These are phyloP conservation scores for Elachura formosa DNA, from an alignment of 2,113 vertebrate species.

Conservation along the genomic window DNA sequence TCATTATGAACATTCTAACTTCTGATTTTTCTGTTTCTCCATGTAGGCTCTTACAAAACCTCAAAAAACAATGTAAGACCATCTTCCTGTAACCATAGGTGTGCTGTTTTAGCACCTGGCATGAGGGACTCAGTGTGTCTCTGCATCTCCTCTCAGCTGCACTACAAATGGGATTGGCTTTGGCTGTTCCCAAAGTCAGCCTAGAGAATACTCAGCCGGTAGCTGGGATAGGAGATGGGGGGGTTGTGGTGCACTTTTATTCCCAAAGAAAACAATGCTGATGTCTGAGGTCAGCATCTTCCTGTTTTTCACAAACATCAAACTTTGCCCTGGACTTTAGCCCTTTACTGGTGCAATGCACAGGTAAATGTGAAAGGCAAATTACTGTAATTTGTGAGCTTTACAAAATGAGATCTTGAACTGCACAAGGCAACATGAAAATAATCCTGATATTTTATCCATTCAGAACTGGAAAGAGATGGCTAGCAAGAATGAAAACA, in stretches of 20 bases:
- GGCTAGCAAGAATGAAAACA: not conserved
- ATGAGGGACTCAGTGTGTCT: not conserved
- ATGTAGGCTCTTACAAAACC: not conserved
- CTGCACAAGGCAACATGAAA: not conserved
- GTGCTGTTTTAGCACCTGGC: not conserved
- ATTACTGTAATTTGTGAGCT: not conserved
- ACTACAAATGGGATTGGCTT: not conserved
- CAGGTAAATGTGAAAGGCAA: not conserved
- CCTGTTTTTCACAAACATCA: not conserved
- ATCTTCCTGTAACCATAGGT: not conserved
- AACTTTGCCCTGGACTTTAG: not conserved
- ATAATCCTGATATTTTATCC: not conserved
- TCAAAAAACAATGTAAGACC: not conserved
- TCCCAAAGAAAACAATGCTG: not conserved
- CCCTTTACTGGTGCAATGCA: not conserved
- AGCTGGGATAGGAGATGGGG: not conserved
- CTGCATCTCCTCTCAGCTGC: not conserved
- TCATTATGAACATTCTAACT: not conserved
- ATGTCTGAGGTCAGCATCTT: not conserved
- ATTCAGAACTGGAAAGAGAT: not conserved
- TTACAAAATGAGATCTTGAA: not conserved
- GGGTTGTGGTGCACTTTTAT: not conserved
- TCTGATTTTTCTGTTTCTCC: not conserved
- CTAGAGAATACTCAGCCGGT: not conserved
- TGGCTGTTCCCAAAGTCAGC: not conserved